Percentiles rank a stretch among this genome's conserved stretches.
phyloP scores from a whole-genome alignment of 2,797 vertebrate genomes.

The Hemibagrus guttatus region DNA sequence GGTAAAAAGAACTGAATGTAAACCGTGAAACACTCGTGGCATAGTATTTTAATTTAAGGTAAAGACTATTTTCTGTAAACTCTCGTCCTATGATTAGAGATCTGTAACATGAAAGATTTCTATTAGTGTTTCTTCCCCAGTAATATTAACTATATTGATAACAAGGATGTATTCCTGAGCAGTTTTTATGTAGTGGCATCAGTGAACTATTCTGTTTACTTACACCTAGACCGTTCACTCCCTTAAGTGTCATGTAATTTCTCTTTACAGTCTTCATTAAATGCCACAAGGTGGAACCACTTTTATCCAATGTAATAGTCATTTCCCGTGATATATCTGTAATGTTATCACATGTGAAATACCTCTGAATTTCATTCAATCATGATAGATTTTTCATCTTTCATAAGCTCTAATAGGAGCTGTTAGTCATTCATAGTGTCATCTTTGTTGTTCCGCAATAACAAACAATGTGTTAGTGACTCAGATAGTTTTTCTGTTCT shows the following conservation, averaged over 20 bases:
- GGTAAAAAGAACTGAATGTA: slow-evolving; percentile 56
- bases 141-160: slow-evolving; percentile 20
- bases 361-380: slow-evolving; percentile 11
- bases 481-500: not conserved
- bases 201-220: not conserved
- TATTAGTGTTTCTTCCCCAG: slow-evolving; percentile 16
- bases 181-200: not conserved
- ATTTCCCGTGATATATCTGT: not conserved
- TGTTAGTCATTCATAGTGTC: not conserved
- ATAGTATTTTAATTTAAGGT: slow-evolving; percentile 19
- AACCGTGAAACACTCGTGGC: slow-evolving; percentile 55
- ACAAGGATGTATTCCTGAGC: slow-evolving; percentile 3
- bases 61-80: slow-evolving; percentile 39
- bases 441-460: not conserved
- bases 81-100: slow-evolving; percentile 28
- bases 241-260: not conserved
- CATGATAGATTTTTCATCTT: not conserved
- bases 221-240: not conserved
- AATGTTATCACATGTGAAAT: slow-evolving; percentile 2
- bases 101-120: slow-evolving; percentile 45
- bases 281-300: slow-evolving; percentile 22
- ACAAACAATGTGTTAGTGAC: not conserved
- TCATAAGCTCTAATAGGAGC: too few relatives aligned
- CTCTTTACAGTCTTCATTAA: slow-evolving; percentile 15
- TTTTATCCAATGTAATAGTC: not conserved